phyloP scores from a whole-genome alignment of 2,888 invertebrate genomes.

The Tetanocera ferruginea region DNA sequence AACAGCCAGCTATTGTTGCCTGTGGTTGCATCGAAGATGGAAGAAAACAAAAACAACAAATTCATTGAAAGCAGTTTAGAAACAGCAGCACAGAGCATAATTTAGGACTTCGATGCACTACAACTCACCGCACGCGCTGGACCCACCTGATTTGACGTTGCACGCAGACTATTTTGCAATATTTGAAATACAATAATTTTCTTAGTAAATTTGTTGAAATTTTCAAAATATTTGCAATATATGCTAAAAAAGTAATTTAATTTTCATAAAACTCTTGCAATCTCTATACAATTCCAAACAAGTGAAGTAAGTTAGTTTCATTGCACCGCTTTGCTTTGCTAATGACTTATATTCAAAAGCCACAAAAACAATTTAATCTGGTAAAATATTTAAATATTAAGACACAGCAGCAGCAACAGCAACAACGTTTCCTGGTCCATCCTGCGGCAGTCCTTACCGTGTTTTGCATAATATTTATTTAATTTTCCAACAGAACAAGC shows the following conservation, averaged over 20 bases:
- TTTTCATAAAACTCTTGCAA: background rate
- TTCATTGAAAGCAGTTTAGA: background rate
- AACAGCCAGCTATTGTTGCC: background rate
- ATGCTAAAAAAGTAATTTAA: background rate
- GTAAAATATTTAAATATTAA: background rate
- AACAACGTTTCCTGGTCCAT: background rate
- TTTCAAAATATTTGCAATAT: background rate
- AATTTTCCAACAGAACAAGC: constrained; percentile 7
- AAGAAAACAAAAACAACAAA: background rate
- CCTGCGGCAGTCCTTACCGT: background rate
- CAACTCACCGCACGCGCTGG: too few species aligned
- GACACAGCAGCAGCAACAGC: background rate
- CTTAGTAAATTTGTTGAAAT: background rate
- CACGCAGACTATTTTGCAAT: too few species aligned
- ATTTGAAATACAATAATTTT: background rate
- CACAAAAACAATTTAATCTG: constrained; percentile 17
- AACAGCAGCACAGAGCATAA: background rate
- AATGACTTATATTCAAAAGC: constrained; percentile 3
- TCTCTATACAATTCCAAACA: background rate
- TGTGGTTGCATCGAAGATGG: constrained; percentile 8
- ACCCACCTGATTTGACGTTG: too few species aligned
- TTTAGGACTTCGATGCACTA: too few species aligned
- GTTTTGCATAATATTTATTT: constrained; percentile 22
- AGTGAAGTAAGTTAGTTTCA: background rate
- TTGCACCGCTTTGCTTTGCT: background rate